Conservation (phyloP, 2,797 vertebrate genomes). For the Neosalanx taihuensis region DNA sequence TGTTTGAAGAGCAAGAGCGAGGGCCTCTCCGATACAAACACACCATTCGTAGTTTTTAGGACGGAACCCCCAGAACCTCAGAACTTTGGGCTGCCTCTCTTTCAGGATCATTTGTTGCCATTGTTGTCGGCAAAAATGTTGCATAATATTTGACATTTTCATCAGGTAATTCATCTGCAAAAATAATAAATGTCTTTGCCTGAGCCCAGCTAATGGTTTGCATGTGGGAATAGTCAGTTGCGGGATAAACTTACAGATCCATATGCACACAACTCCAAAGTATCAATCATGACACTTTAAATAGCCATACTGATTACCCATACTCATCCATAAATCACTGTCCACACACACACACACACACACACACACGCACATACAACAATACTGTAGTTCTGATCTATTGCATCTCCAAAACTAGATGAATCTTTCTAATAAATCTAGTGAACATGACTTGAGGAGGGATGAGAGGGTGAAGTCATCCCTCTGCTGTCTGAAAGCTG, state of each 20-base stretch:
- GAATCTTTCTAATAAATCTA: constrained; percentile 49
- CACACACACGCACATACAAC: constrained; percentile 14
- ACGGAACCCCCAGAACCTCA: neutral
- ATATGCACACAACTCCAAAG: constrained; percentile 60
- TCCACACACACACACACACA: neutral
- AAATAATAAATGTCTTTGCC: constrained; percentile 58
- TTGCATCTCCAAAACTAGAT: neutral
- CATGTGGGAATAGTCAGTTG: constrained; percentile 62
- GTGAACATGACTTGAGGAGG: constrained; percentile 9
- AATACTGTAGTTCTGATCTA: constrained; percentile 7
- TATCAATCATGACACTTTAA: constrained; percentile 70
- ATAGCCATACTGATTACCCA: constrained; percentile 72
- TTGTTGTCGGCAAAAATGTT: too few relatives aligned
- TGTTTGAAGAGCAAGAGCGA: constrained; percentile 55
- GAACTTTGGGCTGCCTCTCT: neutral
- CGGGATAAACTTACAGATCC: constrained; percentile 61
- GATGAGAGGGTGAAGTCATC: neutral
- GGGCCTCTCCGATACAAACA: constrained; percentile 23
- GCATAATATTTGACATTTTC: neutral
- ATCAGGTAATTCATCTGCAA: constrained; percentile 59
- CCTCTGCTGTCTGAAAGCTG: neutral
- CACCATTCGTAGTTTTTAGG: neutral
- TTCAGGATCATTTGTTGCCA: too few relatives aligned
- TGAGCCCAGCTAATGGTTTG: constrained; percentile 57
- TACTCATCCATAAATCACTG: constrained; percentile 68